Conservation (phyloP, 1,140 invertebrate genomes). For the Eumaeus atala region DNA sequence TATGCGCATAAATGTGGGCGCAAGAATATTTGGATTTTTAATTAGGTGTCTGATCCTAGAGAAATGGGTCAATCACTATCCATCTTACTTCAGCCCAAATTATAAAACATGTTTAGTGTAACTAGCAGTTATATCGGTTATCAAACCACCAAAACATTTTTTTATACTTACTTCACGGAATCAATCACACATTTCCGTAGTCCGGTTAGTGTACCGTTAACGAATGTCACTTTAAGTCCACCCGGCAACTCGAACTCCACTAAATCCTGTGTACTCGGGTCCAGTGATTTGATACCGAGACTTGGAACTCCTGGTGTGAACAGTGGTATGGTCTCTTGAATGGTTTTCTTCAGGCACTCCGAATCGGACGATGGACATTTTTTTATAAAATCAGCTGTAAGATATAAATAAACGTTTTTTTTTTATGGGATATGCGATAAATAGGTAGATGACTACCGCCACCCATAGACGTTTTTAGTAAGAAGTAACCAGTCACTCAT, state of each 20-base stretch:
- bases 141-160: no score
- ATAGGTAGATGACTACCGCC: no score
- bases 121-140: no score
- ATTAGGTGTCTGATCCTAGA: no score
- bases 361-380: conserved; percentile 39
- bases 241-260: conserved; percentile 37
- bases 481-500: no score
- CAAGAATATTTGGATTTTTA: no score
- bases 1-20: no score
- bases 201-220: conserved; percentile 37
- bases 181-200: conserved; percentile 46
- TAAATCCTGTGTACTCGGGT: conserved; percentile 32
- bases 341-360: conserved; percentile 43
- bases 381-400: conserved; percentile 47
- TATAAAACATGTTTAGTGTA: no score
- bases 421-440: no score
- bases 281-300: conserved; percentile 37
- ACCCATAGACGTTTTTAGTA: no score
- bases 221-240: conserved; percentile 39
- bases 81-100: no score
- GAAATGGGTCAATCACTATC: no score
- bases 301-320: conserved; percentile 46
- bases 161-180: conserved; percentile 36
- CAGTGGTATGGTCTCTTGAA: conserved; percentile 42
- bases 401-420: conserved; percentile 6